phyloP scores from a whole-genome alignment of 2,888 invertebrate genomes.

The Lycophotia porphyrea region DNA sequence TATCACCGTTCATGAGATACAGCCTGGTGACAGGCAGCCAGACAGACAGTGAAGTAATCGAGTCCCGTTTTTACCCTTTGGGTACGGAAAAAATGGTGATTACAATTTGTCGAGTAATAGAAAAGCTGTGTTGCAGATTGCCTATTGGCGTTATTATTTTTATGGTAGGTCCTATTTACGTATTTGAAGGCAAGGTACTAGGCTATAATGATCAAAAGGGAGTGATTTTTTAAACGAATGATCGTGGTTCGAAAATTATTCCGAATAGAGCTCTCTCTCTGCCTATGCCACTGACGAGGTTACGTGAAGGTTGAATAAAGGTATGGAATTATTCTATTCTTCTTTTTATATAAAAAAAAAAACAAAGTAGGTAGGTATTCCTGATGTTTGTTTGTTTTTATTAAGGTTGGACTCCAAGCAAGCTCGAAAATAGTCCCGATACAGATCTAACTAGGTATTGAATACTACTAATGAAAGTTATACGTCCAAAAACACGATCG shows the following conservation, averaged over 20 bases:
- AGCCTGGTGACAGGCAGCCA: too few relatives aligned
- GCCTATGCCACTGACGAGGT: not conserved
- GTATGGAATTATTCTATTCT: not conserved
- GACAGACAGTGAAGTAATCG: too few relatives aligned
- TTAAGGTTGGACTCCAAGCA: not conserved
- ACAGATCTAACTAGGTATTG: not conserved
- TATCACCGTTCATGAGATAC: too few relatives aligned
- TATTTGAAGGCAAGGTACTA: not conserved
- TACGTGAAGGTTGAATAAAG: not conserved
- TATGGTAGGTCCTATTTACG: not conserved
- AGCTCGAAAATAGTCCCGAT: not conserved
- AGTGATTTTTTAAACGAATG: conserved; percentile 2
- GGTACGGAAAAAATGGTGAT: not conserved
- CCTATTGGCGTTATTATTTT: not conserved
- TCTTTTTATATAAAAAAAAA: not conserved
- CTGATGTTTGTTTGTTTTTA: conserved; percentile 30
- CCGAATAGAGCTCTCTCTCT: not conserved
- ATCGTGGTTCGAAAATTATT: conserved; percentile 8
- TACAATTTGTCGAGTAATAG: not conserved
- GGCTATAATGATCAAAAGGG: conserved; percentile 11
- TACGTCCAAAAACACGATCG: conserved; percentile 3
- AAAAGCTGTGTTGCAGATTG: not conserved
- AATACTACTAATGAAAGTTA: not conserved
- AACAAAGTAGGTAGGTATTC: not conserved
- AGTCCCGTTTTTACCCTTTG: too few relatives aligned